Evolutionary conservation across 2,113 vertebrate genomes (phyloP), one percentile per base, ranked within the genome.

Genomic region (Megaleporinus macrocephalus): DNA sequence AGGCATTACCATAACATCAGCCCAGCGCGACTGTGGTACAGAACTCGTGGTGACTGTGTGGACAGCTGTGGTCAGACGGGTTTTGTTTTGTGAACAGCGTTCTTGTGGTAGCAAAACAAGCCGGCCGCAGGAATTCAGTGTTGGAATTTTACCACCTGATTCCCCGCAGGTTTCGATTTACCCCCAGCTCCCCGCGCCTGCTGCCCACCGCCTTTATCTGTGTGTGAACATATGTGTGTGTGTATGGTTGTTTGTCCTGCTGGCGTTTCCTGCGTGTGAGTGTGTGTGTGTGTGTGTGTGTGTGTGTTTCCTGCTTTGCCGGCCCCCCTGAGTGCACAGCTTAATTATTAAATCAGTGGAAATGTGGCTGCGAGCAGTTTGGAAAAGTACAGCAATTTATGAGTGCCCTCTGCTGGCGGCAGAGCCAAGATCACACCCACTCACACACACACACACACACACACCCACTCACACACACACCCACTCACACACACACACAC

Each of bases 301-400:
- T 80, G 22, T 76, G 62, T 77, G 70, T 84, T 57, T 84, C 78
- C 80, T 76, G 73, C 41, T 73, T 73, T 78, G 78, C 73, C 62
- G 12, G 12, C 70, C 49, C 81, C 79, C 76, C 80, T 82, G 73
- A 65, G 81, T 63, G 53, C 51, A 57, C 63, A 55, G 81, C 76
- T 85, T 83, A 80, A 85, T 86, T 76, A 84, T 89, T 73, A 85
- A 86, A 83, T 70, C 79, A 72, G 69, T 82, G 72, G 33, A 79
- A 77, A 77, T 77, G 81, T 27, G 33, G 36, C 68, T 69, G 63
- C 59, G 20, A 65, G 53, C 55, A 44, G 76, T 70, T 33, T 36
- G 55, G 71, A 74, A 62, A 55, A 72, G 73, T 71, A 81, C 78
- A 68, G 30, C 15, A 36, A 57, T 36, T 71, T 76, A 33, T 75